Conservation (phyloP, 2,113 vertebrate species). For the Stomatorhinus ivindoensis region DNA sequence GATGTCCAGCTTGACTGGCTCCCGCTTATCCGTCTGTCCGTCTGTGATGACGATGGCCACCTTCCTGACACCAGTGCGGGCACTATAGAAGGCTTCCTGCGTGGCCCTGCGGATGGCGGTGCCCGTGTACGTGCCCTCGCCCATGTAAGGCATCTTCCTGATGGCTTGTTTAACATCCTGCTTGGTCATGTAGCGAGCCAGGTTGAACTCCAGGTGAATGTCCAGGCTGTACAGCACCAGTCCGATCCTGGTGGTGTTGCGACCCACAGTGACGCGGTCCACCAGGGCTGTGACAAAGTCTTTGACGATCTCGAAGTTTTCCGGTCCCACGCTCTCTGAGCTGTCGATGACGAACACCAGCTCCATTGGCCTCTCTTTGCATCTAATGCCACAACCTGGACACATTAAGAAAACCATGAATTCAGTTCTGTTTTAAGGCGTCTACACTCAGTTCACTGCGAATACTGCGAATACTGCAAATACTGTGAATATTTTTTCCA, state of each 20-base stretch:
- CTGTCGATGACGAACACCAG: constrained; percentile 90
- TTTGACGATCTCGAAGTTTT: constrained; percentile 88
- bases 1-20: constrained; percentile 74
- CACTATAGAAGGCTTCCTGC: constrained; percentile 75
- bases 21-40: constrained; percentile 78
- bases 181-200: constrained; percentile 64
- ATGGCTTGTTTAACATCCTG: constrained; percentile 77
- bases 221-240: constrained; percentile 82
- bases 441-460: background rate
- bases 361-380: constrained; percentile 89
- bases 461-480: background rate
- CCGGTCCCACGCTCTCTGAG: constrained; percentile 83
- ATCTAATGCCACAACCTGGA: constrained; percentile 80
- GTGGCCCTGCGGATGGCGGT: constrained; percentile 80
- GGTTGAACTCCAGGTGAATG: constrained; percentile 73
- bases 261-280: constrained; percentile 76
- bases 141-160: constrained; percentile 78
- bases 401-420: constrained; percentile 16
- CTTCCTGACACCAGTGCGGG: constrained; percentile 71
- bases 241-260: constrained; percentile 78
- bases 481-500: background rate
- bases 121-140: constrained; percentile 81
- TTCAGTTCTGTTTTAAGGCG: background rate
- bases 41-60: constrained; percentile 83
- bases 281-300: constrained; percentile 81